Conservation (phyloP, 2,888 invertebrate genomes). For the Aspidapion aeneum region DNA sequence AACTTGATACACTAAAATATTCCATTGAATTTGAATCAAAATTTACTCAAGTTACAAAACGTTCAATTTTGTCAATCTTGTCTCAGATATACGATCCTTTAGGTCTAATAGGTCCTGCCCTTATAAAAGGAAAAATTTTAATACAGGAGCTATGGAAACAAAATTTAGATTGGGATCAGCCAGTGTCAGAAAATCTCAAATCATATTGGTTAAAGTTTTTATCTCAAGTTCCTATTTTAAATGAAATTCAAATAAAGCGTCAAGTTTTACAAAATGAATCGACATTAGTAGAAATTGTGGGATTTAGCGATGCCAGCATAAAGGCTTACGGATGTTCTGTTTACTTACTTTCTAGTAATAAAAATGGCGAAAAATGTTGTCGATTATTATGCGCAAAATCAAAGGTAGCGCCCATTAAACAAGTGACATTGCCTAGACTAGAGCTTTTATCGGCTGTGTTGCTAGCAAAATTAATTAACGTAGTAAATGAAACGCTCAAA, state of each 20-base stretch:
- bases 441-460: constrained; percentile 27
- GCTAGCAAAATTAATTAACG: constrained; percentile 19
- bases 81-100: constrained; percentile 19
- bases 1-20: neutral
- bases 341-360: too few species aligned
- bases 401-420: constrained; percentile 32
- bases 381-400: constrained; percentile 31
- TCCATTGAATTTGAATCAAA: too few species aligned
- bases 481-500: constrained; percentile 8
- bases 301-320: constrained; percentile 29
- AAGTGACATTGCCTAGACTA: constrained; percentile 27
- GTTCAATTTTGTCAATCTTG: constrained; percentile 1
- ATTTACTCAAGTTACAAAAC: neutral
- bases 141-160: constrained; percentile 20
- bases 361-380: too few species aligned
- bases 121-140: too few species aligned
- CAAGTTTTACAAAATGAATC: neutral
- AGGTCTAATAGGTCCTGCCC: too few species aligned
- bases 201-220: constrained; percentile 2
- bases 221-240: neutral
- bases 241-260: neutral
- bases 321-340: constrained; percentile 30
- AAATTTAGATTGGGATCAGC: too few species aligned
- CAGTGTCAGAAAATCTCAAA: too few species aligned
- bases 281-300: constrained; percentile 19